These are phyloP conservation scores for Vesta saturnalis DNA, from an alignment of 2,888 invertebrate genomes.

Conservation along the genomic window DNA sequence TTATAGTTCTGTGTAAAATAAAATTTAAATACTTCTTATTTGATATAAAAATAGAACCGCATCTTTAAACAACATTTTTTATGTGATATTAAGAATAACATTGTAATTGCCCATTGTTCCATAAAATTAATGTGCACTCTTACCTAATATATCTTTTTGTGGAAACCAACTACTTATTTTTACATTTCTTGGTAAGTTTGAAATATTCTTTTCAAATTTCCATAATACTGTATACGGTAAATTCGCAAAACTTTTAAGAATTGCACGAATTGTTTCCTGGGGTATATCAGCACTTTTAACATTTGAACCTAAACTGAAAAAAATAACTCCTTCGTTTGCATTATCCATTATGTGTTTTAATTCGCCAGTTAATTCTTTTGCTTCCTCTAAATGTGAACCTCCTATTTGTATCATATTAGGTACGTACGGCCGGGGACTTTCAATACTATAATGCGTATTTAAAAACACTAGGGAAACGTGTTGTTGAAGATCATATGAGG, in stretches of 20 bases:
- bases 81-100: too few relatives aligned
- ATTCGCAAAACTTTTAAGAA: constrained; percentile 34
- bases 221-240: constrained; percentile 38
- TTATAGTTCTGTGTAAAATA: too few relatives aligned
- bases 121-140: background rate
- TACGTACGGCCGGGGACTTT: constrained; percentile 42
- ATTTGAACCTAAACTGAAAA: constrained; percentile 43
- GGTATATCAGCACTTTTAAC: constrained; percentile 30
- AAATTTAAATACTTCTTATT: too few relatives aligned
- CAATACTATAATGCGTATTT: constrained; percentile 44
- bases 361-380: constrained; percentile 36
- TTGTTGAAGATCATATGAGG: constrained; percentile 29
- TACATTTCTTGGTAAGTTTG: constrained; percentile 40
- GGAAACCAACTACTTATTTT: constrained; percentile 44
- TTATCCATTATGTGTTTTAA: constrained; percentile 38
- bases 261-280: constrained; percentile 19
- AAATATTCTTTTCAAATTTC: constrained; percentile 39
- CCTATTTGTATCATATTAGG: constrained; percentile 48
- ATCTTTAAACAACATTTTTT: too few relatives aligned
- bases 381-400: constrained; percentile 42
- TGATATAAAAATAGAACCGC: too few relatives aligned
- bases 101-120: too few relatives aligned
- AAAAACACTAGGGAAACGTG: constrained; percentile 42
- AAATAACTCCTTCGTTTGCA: constrained; percentile 39
- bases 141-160: constrained; percentile 42